A percentile compares a stretch with the other conserved stretches of the same genome.
phyloP scores from a whole-genome alignment of 2,113 vertebrate genomes.

The Marcusenius ussheri region DNA sequence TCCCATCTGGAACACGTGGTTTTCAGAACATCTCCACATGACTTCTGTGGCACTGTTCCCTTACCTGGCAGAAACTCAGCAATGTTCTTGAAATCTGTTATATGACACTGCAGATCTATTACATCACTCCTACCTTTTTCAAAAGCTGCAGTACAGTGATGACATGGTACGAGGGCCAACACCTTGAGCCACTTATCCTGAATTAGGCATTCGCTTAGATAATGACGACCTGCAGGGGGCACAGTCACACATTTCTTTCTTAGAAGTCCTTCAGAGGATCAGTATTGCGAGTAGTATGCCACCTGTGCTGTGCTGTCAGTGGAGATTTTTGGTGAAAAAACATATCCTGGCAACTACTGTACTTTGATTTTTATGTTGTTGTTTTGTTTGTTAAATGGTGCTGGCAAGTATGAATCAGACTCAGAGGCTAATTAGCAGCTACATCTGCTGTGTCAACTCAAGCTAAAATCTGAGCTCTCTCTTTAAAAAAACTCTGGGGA shows the following conservation, averaged over 20 bases:
- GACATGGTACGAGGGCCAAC: neutral
- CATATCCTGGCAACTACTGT: neutral
- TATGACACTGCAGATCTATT: neutral
- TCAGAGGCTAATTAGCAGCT: constrained; percentile 43
- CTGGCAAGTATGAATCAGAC: constrained; percentile 35
- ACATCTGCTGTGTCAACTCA: constrained; percentile 25
- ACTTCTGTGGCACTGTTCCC: neutral
- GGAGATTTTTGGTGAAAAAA: neutral
- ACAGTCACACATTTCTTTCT: neutral
- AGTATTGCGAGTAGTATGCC: neutral
- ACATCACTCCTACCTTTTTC: neutral
- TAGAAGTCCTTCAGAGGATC: neutral
- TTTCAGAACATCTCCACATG: neutral
- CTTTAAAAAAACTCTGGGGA: constrained; percentile 27
- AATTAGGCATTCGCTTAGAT: neutral
- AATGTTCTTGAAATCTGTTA: neutral
- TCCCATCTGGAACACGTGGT: neutral
- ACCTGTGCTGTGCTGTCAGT: neutral
- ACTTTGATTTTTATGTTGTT: neutral
- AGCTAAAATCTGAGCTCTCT: constrained; percentile 34
- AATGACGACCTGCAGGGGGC: neutral
- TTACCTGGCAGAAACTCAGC: neutral
- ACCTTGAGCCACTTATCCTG: neutral
- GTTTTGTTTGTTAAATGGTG: constrained; percentile 14
- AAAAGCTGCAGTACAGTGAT: neutral